phyloP scores from a whole-genome alignment of 2,888 invertebrate species.

The Stegana nigrithorax region DNA sequence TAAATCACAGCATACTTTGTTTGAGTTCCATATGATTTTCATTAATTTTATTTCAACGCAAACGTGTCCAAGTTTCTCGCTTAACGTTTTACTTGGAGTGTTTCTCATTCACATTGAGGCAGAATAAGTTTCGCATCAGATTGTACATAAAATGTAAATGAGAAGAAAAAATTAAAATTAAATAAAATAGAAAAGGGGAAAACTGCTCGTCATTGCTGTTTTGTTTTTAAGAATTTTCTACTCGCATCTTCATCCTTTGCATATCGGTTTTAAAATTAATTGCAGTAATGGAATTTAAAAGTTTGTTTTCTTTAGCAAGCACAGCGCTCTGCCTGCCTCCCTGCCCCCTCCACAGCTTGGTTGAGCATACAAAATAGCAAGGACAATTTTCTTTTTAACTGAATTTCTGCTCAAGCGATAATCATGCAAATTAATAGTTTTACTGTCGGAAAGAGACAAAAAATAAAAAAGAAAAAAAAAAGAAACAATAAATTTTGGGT shows the following conservation, averaged over 20 bases:
- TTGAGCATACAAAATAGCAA: too few relatives aligned
- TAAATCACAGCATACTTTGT: too few relatives aligned
- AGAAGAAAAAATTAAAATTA: too few relatives aligned
- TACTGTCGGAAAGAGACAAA: constrained; percentile 27
- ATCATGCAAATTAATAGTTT: constrained; percentile 63
- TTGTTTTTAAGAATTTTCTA: constrained; percentile 10
- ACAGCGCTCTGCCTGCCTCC: not conserved
- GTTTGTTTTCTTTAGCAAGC: constrained; percentile 55
- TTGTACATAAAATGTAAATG: too few relatives aligned
- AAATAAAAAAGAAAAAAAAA: constrained; percentile 12
- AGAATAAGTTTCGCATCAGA: too few relatives aligned
- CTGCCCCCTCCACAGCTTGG: not conserved
- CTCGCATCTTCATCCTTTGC: constrained; percentile 28
- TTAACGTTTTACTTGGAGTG: too few relatives aligned
- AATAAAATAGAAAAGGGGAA: too few relatives aligned
- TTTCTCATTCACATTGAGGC: too few relatives aligned
- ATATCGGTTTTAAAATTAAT: constrained; percentile 65
- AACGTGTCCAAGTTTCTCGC: too few relatives aligned
- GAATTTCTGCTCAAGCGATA: constrained; percentile 61
- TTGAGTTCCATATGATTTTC: too few relatives aligned
- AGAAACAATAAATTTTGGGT: too few relatives aligned
- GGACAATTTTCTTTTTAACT: constrained; percentile 42
- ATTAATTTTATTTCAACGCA: too few relatives aligned
- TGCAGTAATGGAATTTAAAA: constrained; percentile 65
- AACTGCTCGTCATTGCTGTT: not conserved